Evolutionary conservation across 2,113 vertebrate species (phyloP), one percentile per base, ranked within the genome.

Genomic region (Pampusana beccarii): DNA sequence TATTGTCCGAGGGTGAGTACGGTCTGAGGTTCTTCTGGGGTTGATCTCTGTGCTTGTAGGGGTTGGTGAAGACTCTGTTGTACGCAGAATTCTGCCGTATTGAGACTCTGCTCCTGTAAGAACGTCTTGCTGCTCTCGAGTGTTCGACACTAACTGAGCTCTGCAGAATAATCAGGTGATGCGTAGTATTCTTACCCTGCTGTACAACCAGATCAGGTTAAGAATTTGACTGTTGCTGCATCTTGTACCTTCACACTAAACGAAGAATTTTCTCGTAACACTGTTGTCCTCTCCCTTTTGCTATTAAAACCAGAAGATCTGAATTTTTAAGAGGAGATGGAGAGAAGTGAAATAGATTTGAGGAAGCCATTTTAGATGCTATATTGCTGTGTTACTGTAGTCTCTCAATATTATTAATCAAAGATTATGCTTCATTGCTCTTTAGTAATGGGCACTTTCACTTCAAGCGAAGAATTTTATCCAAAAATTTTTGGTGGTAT

Each of bases 1-100:
- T 13, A 98, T 99, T 50, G 99, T 99, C 92, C 95, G 99, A 96
- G 99, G 99, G 99, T 99, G 83, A 98, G 98, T 94, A n/a, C 20
- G 1, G 65, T 3, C 1, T 9, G 36, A 36, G 18, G 16, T 25
- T 13, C 5, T 58, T 29, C 67, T 72, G 65, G 64, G 36, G 23
- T 11, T 40, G 23, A 13, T 20, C 36, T 73, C 40, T 67, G n/a
- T 50, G 64, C 85, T 73, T 36, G 61, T n/a, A 17, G 72, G 64
- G 46, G 4, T 16, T 69, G 54, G 2, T 77, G 50, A 48, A 90
- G 62, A 14, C 33, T 72, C n/a, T 80, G 46, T 28, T 53, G 10
- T 24, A 0, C 42, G 4, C 28, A 11, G 69, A 93, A 66, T 24
- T 9, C 48, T 61, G 51, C 34, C 44, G 65, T 56, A 8, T 5